phyloP scores from a whole-genome alignment of 2,113 vertebrate genomes.

The Todiramphus chloris region DNA sequence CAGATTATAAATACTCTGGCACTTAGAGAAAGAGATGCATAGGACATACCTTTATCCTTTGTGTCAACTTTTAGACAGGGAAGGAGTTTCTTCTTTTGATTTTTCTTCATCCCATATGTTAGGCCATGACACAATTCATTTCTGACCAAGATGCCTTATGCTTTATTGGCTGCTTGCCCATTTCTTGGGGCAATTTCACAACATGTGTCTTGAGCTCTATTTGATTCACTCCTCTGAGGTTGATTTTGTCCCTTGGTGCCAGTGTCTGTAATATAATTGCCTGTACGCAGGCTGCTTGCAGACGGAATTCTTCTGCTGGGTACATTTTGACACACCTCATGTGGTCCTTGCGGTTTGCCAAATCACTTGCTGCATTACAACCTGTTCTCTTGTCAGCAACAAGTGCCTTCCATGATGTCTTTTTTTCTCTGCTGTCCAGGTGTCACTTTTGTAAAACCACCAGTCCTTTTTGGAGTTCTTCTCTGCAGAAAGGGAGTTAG shows the following conservation, averaged over 20 bases:
- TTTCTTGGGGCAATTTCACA: constrained; percentile 68
- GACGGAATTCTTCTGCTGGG: constrained; percentile 50
- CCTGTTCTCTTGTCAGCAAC: constrained; percentile 39
- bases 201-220: constrained; percentile 53
- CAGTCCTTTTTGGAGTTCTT: background rate
- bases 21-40: background rate
- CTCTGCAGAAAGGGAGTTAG: background rate
- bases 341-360: constrained; percentile 40
- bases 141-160: constrained; percentile 52
- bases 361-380: constrained; percentile 52
- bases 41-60: constrained; percentile 2
- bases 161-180: constrained; percentile 59
- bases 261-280: constrained; percentile 53
- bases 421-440: background rate
- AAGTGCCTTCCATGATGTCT: background rate
- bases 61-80: background rate
- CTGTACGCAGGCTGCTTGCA: constrained; percentile 9
- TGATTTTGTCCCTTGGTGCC: constrained; percentile 59
- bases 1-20: background rate
- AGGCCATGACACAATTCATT: constrained; percentile 10
- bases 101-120: constrained; percentile 21
- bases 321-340: constrained; percentile 42
- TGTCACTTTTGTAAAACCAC: background rate
- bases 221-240: constrained; percentile 56
- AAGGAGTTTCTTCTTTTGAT: background rate